Base-by-base conservation (phyloP, 92 coral and sea anemone species). In the Palythoa heliodiscus region DNA sequence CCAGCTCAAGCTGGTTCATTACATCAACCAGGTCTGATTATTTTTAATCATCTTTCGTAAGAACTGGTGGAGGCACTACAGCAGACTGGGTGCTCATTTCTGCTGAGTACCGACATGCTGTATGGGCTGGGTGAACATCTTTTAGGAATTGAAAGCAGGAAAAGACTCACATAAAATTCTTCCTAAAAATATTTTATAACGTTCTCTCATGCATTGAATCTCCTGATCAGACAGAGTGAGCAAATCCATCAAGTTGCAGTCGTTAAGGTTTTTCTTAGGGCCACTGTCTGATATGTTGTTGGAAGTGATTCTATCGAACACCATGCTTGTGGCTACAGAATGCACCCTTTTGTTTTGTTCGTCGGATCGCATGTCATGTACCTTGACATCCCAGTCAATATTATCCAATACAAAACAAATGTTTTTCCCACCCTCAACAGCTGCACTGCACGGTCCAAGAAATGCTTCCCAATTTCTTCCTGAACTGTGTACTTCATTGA, bases 291-390 rank as follows among this genome's bases (percentile, higher is more conserved):
- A 88, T 43, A 90, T 29, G 35, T 48, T 70, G 10, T 48, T 71
- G 83, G 81, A 57, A 24, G 70, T 5, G 1, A 90, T 82, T 20
- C 90, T 85, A 52, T 87, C 90, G 71, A 90, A 87, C 25, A 90
- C 93, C 0, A 87, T 37, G 63, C 86, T 87, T 23, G 93, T 87
- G 43, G 93, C 91, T 5, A 91, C 91, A 13, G 91, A 91, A 85
- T 91, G 89, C 22, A 91, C 91, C 48, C 93, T n/a, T n/a, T 55
- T 77, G 83, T 90, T 87, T 74, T 90, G 93, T 12, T 70, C 71
- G 74, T 90, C 90, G 10, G 89, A 86, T 10, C 87, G 79, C 91
- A 90, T 83, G 72, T 83, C 93, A 83, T 90, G 91, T 1, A 84
- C 93, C 47, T 87, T 77, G 16, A 87, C 77, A 2, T 69, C 88